Conservation (phyloP, 2,888 invertebrate species). For the Drosophila quinaria region DNA sequence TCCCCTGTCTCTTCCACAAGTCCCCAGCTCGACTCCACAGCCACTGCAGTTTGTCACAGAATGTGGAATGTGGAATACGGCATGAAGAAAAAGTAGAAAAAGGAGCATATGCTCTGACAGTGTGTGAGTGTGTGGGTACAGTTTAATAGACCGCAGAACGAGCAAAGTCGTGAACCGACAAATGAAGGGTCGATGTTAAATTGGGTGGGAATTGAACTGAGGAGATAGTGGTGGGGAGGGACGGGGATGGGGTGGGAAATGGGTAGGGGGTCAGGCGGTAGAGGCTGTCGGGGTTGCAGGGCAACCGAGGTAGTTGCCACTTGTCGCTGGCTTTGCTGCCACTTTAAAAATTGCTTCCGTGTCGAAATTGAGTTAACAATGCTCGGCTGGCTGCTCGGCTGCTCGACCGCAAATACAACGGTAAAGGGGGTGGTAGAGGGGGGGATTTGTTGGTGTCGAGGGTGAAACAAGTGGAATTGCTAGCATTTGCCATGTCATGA, state of each 20-base stretch:
- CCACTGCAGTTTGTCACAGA: slow-evolving; percentile 5
- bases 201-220: not conserved
- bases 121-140: slow-evolving; percentile 18
- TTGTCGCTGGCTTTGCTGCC: slow-evolving; percentile 57
- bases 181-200: slow-evolving; percentile 11
- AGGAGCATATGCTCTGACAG: slow-evolving; percentile 23
- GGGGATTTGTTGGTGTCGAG: slow-evolving; percentile 4
- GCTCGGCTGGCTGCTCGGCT: slow-evolving; percentile 49
- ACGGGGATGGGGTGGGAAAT: not conserved
- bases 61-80: not conserved
- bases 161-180: slow-evolving; percentile 17
- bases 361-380: slow-evolving; percentile 77
- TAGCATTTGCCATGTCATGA: slow-evolving; percentile 52
- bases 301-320: slow-evolving; percentile 39
- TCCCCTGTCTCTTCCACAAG: too few species aligned
- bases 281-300: not conserved
- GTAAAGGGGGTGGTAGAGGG: not conserved
- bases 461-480: slow-evolving; percentile 38
- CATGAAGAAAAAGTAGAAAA: too few species aligned
- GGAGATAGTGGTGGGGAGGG: not conserved
- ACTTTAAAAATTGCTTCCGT: slow-evolving; percentile 74
- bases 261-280: not conserved
- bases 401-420: slow-evolving; percentile 6
- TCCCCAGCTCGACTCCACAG: not conserved
- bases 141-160: slow-evolving; percentile 52